Conservation (phyloP, 2,888 invertebrate genomes). For the Augiades crinisus region DNA sequence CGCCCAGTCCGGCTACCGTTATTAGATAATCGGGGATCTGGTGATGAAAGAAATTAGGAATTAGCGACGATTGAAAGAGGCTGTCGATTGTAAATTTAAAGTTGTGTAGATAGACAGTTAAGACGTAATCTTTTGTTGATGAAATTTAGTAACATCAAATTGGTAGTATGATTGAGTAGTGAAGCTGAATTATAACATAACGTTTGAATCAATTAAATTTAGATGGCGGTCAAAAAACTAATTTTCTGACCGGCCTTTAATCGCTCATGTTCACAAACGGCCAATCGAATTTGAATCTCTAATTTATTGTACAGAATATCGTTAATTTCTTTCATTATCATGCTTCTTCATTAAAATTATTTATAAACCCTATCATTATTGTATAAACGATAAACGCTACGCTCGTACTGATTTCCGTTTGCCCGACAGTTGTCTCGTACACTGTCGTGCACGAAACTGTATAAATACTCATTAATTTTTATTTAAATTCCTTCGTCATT, state of each 20-base stretch:
- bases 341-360: constrained; percentile 15
- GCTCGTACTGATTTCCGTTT: constrained; percentile 10
- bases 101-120: too few relatives aligned
- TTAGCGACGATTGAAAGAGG: too few relatives aligned
- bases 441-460: constrained; percentile 28
- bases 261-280: too few relatives aligned
- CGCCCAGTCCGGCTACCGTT: constrained; percentile 69
- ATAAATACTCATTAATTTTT: constrained; percentile 33
- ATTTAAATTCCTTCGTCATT: constrained; percentile 19
- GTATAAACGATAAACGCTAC: constrained; percentile 14
- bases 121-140: too few relatives aligned
- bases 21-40: constrained; percentile 43
- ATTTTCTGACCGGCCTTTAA: too few relatives aligned
- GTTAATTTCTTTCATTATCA: constrained; percentile 21
- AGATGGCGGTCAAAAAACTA: too few relatives aligned
- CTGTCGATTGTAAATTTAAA: too few relatives aligned
- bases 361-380: constrained; percentile 7
- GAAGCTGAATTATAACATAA: too few relatives aligned
- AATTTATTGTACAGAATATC: constrained; percentile 11
- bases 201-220: too few relatives aligned
- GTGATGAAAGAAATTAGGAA: constrained; percentile 28
- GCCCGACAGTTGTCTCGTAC: constrained; percentile 1
- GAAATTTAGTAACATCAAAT: too few relatives aligned
- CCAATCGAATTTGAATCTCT: constrained; percentile 7
- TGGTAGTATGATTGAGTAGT: too few relatives aligned